A percentile compares a stretch with the other conserved stretches of the same genome.
phyloP scores from a whole-genome alignment of 2,888 invertebrate species.

The Leptinotarsa peninsularis region DNA sequence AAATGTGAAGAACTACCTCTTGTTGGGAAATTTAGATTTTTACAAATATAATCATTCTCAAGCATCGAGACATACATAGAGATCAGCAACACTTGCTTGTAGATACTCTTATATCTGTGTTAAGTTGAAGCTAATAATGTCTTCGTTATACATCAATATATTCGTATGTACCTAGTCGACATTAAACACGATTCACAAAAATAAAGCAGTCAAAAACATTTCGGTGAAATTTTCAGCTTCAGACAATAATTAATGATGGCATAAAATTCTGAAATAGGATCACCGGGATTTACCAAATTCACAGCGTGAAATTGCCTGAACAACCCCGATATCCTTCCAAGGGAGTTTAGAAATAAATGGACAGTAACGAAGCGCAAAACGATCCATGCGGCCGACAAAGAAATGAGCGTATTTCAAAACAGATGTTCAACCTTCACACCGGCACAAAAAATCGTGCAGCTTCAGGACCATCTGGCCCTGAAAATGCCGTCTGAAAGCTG shows the following conservation, averaged over 20 bases:
- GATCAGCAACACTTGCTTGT: no score
- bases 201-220: background rate
- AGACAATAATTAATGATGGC: background rate
- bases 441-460: slow-evolving; percentile 23
- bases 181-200: no score
- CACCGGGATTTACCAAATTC: slow-evolving; percentile 15
- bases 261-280: slow-evolving; percentile 5
- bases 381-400: slow-evolving; percentile 38
- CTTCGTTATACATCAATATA: no score
- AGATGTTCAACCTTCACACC: slow-evolving; percentile 34
- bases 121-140: no score
- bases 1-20: no score
- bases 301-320: slow-evolving; percentile 18
- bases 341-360: slow-evolving; percentile 33
- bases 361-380: slow-evolving; percentile 38
- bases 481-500: slow-evolving; percentile 28
- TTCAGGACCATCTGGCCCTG: slow-evolving; percentile 12
- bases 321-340: background rate
- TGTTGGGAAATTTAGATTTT: no score
- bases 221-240: background rate
- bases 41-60: no score
- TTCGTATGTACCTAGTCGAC: no score
- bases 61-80: no score
- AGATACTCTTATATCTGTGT: no score
- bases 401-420: slow-evolving; percentile 31